Base-by-base conservation (phyloP, 2,113 vertebrate genomes). In the Pseudorectes ferrugineus region DNA sequence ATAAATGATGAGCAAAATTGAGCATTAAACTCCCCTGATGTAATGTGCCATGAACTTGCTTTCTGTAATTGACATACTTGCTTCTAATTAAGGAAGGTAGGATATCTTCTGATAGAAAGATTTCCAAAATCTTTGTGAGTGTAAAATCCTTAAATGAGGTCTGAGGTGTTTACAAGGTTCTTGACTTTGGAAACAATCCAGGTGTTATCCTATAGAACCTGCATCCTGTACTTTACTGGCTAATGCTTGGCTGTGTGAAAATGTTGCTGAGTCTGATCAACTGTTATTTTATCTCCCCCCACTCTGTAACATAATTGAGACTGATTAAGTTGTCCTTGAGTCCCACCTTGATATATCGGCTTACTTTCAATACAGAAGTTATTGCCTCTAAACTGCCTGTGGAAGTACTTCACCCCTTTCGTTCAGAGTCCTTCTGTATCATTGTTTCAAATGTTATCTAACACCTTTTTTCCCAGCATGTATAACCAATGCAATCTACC, bases 281-380 rank as follows among this genome's bases (percentile, higher is more conserved):
- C 33, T 43, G 28, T 77, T 77, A 42, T 38, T 95, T 74, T 78
- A 38, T 68, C 46, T 66, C 11, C 31, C 35, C 24, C 12, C 6
- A n/a, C 46, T 38, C 38, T 54, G 59, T 83, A 94, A 58, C 29
- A 33, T 96, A 80, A 93, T 55, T 92, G 58, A 83, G 33, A 8
- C 74, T 96, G 95, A 95, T 95, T 96, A 97, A 89, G 25, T 93
- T 94, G 87, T 89, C 92, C 87, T 96, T 94, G 89, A 85, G 35
- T 85, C 55, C 46, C 62, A 94, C 94, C 92, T 96, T 94, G 81
- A 29, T 81, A 2, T 26, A 33, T 63, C 36, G 82, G 11, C 3
- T 72, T 72, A 26, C n/a, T 38, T 88, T 79, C 22, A 12, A 0
- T 3, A 14, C 14, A 12, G 35, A 68, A 71, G 62, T 88, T 93